Evolutionary conservation across 2,888 invertebrate genomes (phyloP).

Genomic region (Chalcis sispes): DNA sequence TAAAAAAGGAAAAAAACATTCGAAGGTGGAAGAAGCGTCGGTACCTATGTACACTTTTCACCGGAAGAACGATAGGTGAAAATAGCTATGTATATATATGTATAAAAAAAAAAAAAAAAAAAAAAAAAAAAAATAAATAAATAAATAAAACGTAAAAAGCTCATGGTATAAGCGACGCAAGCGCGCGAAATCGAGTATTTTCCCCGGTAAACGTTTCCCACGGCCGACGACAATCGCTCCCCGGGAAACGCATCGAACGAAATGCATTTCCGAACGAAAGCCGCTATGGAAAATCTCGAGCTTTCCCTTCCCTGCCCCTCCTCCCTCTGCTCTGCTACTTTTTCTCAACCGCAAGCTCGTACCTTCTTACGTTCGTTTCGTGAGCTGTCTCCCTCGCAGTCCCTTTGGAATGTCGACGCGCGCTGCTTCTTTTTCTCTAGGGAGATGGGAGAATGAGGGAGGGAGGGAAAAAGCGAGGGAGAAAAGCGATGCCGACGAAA

Average conservation of each 20-base stretch:
- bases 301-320: neutral
- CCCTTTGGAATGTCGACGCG: too few species aligned
- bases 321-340: neutral
- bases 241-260: slow-evolving; percentile 50
- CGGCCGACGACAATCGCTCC: slow-evolving; percentile 51
- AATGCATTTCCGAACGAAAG: slow-evolving; percentile 51
- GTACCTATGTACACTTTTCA: too few species aligned
- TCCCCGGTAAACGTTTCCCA: slow-evolving; percentile 44
- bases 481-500: too few species aligned
- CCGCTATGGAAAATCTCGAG: slow-evolving; percentile 52
- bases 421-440: too few species aligned
- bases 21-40: too few species aligned
- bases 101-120: neutral
- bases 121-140: too few species aligned
- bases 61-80: too few species aligned
- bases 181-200: slow-evolving; percentile 51
- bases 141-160: neutral
- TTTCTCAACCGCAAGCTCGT: too few species aligned
- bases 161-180: neutral
- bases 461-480: too few species aligned
- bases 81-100: too few species aligned
- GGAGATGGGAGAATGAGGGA: too few species aligned
- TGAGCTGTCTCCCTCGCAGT: neutral
- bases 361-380: slow-evolving; percentile 1
- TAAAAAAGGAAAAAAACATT: too few species aligned